Percentiles rank a stretch among this genome's conserved stretches.
phyloP scores from a whole-genome alignment of 2,113 vertebrate species.

The Mandrillus leucophaeus region DNA sequence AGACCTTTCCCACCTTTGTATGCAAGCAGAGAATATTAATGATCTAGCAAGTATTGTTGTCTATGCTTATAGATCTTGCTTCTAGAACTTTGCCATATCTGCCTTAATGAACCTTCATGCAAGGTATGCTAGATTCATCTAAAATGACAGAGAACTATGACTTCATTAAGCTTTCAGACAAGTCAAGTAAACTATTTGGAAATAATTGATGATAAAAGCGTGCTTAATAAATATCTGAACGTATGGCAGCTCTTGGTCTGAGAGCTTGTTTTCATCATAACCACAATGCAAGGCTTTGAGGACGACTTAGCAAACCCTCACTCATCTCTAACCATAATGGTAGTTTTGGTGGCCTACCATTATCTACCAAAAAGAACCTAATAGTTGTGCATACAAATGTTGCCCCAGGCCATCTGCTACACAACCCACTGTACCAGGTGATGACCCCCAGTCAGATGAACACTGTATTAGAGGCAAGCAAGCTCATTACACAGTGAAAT shows the following conservation, averaged over 20 bases:
- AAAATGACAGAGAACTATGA: background rate
- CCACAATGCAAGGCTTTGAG: background rate
- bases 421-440: background rate
- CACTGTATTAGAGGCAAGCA: background rate
- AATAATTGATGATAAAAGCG: background rate
- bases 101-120: background rate
- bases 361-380: background rate
- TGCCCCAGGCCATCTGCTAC: background rate
- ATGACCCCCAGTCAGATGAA: background rate
- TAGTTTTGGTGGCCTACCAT: background rate
- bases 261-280: slow-evolving; percentile 1
- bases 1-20: background rate
- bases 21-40: background rate
- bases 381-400: background rate
- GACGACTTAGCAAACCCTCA: background rate
- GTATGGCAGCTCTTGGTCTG: background rate
- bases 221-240: background rate
- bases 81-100: background rate
- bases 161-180: background rate
- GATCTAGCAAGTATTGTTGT: background rate
- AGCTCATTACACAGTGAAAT: background rate
- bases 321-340: background rate
- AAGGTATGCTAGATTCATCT: background rate
- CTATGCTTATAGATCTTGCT: background rate
- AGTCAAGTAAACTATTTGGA: background rate